These are phyloP conservation scores for Alethe castanea DNA, from an alignment of 2,113 vertebrate species.

Conservation along the genomic window DNA sequence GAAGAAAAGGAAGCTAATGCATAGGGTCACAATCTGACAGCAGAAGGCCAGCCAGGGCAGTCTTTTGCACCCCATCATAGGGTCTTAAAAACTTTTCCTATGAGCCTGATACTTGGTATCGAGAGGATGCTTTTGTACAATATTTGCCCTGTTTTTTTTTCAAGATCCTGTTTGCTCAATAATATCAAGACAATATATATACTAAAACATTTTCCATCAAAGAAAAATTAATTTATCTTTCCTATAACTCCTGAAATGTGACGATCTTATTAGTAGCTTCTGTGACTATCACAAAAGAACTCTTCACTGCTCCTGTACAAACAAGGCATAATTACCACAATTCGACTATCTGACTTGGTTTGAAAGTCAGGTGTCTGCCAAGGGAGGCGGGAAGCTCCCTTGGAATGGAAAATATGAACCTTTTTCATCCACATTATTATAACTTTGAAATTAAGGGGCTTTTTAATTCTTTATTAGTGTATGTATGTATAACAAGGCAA, in stretches of 20 bases:
- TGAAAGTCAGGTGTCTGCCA: neutral
- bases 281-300: neutral
- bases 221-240: neutral
- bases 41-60: neutral
- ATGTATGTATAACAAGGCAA: neutral
- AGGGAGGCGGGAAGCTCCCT: neutral
- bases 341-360: neutral
- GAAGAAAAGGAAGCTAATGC: neutral
- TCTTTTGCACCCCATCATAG: neutral
- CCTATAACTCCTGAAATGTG: neutral
- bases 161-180: neutral
- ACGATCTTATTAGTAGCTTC: neutral
- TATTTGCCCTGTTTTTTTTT: neutral
- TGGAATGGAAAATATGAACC: neutral
- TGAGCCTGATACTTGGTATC: neutral
- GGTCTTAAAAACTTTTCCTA: neutral
- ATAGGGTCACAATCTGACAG: neutral
- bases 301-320: neutral
- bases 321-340: neutral
- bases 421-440: neutral
- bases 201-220: neutral
- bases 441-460: neutral
- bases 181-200: neutral
- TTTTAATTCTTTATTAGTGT: neutral
- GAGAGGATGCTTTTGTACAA: neutral